Evolutionary conservation across 1,140 invertebrate genomes (phyloP), one percentile per base, ranked within the genome.

Genomic region (Drosophila biarmipes): DNA sequence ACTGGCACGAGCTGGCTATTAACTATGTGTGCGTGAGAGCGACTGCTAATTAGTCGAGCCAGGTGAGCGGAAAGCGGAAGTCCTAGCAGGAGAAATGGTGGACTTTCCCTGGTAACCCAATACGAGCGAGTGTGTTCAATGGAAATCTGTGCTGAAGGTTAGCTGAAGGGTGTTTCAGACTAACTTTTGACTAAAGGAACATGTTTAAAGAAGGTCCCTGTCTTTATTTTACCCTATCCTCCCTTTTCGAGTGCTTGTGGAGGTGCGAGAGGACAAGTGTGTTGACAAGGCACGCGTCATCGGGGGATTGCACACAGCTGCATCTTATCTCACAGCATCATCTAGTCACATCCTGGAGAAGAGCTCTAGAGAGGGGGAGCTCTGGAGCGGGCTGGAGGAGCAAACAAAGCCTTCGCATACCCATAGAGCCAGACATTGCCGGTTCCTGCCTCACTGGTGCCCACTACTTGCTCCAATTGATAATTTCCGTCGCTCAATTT

Each of bases 401-500:
- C 61, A 80, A 63, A 59, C 67, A 59, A 58, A 52, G 17, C 56
- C 48, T 11, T 49, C 27, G 56, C 52, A 74, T 19, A 56, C 56
- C 49, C 15, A 54, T 21, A 56, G 52, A 75, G 17, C 38, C 59
- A 61, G 40, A 52, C 19, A 45, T 48, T 71, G 81, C 82, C 82
- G 82, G 82, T 75, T 82, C 57, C 71, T 68, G 49, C 56, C 72
- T 78, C 46, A 40, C 77, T 37, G 17, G 51, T 52, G 6, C 61
- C 6, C 45, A 42, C 62, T 73, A 48, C 67, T 71, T 64, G 51
- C 80, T 74, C 64, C 84, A 87, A 87, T 87, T 87, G 82, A 87
- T 82, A 79, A 82, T 87, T 82, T 91, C 74, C 73, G 69, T 80
- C 59, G 53, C 61, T 82, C 59, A 87, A 86, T 78, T 86, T 66